phyloP scores from a whole-genome alignment of 2,797 vertebrate genomes.

The Rhadinocentrus ornatus region DNA sequence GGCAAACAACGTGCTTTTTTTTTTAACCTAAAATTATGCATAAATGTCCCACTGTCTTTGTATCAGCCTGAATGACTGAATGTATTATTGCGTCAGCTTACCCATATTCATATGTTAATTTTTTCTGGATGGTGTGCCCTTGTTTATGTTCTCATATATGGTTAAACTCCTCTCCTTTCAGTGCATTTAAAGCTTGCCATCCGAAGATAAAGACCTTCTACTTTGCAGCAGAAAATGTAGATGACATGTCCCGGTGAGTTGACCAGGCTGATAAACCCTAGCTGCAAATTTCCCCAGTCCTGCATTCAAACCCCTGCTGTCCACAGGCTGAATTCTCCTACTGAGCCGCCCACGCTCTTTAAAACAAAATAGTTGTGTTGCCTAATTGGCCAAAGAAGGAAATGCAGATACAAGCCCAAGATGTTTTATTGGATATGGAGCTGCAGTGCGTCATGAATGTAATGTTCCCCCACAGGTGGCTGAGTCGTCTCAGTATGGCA shows the following conservation, averaged over 20 bases:
- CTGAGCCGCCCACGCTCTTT: slow-evolving; percentile 36
- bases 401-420: slow-evolving; percentile 15
- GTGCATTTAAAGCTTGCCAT: slow-evolving; percentile 99
- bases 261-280: slow-evolving; percentile 40
- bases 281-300: slow-evolving; percentile 40
- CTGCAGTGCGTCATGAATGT: slow-evolving; percentile 59
- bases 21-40: no score
- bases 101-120: slow-evolving; percentile 54
- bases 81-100: no score
- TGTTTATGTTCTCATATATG: slow-evolving; percentile 31
- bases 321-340: slow-evolving; percentile 33
- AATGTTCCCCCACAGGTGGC: slow-evolving; percentile 89
- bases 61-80: no score
- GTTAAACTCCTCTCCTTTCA: slow-evolving; percentile 69
- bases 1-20: no score
- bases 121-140: slow-evolving; percentile 19
- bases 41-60: no score
- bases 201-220: slow-evolving; percentile 99
- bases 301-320: slow-evolving; percentile 34
- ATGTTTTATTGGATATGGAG: slow-evolving; percentile 31
- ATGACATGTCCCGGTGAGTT: slow-evolving; percentile 98
- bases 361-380: slow-evolving; percentile 36
- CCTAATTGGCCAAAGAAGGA: slow-evolving; percentile 34
- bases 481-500: slow-evolving; percentile 96
- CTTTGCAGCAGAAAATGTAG: slow-evolving; percentile 98